phyloP scores from a whole-genome alignment of 2,888 invertebrate species.

The Eupithecia vulgata region DNA sequence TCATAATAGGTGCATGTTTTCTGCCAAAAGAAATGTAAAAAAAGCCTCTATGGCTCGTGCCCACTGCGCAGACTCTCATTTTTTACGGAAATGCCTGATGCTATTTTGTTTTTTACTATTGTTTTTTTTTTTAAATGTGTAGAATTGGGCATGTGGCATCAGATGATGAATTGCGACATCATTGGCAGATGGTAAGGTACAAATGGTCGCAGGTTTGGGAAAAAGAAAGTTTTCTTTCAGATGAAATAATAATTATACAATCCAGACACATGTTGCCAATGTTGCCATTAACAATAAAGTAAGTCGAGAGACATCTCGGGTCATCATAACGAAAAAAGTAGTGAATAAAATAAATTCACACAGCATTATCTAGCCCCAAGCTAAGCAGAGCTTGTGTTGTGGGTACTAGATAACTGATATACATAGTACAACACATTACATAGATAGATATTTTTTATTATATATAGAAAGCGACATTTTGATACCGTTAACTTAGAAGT shows the following conservation, averaged over 20 bases:
- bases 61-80: conserved; percentile 64
- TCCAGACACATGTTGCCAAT: too few relatives aligned
- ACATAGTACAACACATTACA: too few relatives aligned
- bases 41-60: conserved; percentile 71
- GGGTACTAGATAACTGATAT: too few relatives aligned
- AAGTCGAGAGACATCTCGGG: neutral
- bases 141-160: conserved; percentile 73
- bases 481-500: too few relatives aligned
- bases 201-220: conserved; percentile 44
- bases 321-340: neutral
- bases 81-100: conserved; percentile 69
- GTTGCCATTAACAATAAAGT: too few relatives aligned
- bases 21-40: conserved; percentile 59
- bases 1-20: conserved; percentile 61
- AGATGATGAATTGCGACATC: conserved; percentile 56
- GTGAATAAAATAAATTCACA: too few relatives aligned
- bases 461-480: too few relatives aligned
- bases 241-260: neutral
- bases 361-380: too few relatives aligned
- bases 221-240: conserved; percentile 33
- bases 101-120: conserved; percentile 59
- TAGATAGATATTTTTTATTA: too few relatives aligned
- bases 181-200: conserved; percentile 56
- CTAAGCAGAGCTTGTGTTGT: too few relatives aligned
- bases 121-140: conserved; percentile 65